A percentile compares a stretch with the other conserved stretches of the same genome.
Evolutionary conservation across 2,113 vertebrate species (phyloP).

Genomic region (Melanerpes aurifrons): DNA sequence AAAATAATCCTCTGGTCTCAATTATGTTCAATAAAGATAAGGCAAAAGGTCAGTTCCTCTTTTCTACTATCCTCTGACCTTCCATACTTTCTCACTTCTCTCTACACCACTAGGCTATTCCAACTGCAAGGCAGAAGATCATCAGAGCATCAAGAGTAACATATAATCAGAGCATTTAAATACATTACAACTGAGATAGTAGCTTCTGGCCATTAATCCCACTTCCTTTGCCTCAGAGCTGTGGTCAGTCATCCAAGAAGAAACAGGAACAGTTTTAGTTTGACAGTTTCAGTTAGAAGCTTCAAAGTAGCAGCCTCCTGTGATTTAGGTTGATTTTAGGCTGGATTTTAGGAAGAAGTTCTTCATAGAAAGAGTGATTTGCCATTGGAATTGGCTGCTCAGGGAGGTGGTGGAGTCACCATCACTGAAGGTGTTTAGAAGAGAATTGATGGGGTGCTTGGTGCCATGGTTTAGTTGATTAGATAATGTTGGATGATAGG

Average conservation of each 20-base stretch:
- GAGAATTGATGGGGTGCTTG: too few species aligned
- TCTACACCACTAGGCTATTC: neutral
- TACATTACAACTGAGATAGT: neutral
- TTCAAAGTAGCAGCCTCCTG: neutral
- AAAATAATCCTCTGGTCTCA: neutral
- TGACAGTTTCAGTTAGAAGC: neutral
- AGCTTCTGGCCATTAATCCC: neutral
- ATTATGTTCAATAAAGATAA: neutral
- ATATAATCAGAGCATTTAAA: neutral
- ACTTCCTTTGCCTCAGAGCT: neutral
- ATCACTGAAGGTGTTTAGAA: too few species aligned
- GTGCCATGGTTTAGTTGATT: too few species aligned
- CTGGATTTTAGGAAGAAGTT: too few species aligned
- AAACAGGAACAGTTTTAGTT: neutral
- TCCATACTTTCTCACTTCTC: neutral
- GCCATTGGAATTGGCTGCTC: too few species aligned
- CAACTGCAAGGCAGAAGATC: neutral
- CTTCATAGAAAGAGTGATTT: too few species aligned
- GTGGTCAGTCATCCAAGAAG: rapidly evolving
- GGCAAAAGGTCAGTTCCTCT: neutral
- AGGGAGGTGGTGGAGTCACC: too few species aligned
- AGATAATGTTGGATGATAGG: too few species aligned
- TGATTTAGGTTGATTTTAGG: neutral
- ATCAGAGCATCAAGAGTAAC: neutral
- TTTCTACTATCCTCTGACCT: neutral